Conservation (phyloP, 1,140 invertebrate genomes). For the Drosophila asahinai region DNA sequence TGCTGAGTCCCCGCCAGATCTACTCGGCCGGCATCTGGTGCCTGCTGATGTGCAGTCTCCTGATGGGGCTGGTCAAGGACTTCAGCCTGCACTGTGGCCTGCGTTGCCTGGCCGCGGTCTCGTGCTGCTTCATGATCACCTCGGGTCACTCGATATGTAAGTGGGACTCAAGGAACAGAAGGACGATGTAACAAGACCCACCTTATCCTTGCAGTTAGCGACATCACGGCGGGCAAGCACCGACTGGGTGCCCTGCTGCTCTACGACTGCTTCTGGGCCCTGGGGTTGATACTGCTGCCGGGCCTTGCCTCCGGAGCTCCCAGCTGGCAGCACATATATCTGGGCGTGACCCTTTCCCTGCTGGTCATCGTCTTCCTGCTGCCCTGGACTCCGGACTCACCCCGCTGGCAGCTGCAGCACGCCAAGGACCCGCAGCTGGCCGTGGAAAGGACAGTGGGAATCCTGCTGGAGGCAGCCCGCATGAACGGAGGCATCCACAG, state of each 20-base stretch:
- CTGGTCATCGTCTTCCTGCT: conserved; percentile 78
- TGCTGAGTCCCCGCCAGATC: conserved; percentile 79
- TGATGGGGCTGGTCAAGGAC: conserved; percentile 74
- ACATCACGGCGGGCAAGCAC: conserved; percentile 77
- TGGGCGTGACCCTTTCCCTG: conserved; percentile 79
- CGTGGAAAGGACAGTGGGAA: conserved; percentile 48
- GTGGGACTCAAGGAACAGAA: conserved; percentile 4
- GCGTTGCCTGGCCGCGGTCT: conserved; percentile 77
- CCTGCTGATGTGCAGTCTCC: conserved; percentile 73
- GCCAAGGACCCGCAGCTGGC: conserved; percentile 41
- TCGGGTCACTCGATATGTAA: conserved; percentile 80
- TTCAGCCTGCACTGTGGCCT: conserved; percentile 83
- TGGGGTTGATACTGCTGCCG: conserved; percentile 83
- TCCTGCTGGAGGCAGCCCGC: conserved; percentile 68
- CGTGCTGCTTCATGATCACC: conserved; percentile 82
- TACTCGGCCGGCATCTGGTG: conserved; percentile 77
- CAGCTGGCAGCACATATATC: conserved; percentile 84
- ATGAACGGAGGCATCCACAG: conserved; percentile 70
- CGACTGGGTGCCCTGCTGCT: conserved; percentile 71
- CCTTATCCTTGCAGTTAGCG: conserved; percentile 61
- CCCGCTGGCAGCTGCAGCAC: conserved; percentile 83
- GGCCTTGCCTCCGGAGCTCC: conserved; percentile 72
- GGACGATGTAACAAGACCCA: background rate
- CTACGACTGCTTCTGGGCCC: conserved; percentile 85
- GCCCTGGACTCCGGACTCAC: conserved; percentile 85